Evolutionary conservation across 2,888 invertebrate species (phyloP).

Genomic region (Campopleginae sp.): DNA sequence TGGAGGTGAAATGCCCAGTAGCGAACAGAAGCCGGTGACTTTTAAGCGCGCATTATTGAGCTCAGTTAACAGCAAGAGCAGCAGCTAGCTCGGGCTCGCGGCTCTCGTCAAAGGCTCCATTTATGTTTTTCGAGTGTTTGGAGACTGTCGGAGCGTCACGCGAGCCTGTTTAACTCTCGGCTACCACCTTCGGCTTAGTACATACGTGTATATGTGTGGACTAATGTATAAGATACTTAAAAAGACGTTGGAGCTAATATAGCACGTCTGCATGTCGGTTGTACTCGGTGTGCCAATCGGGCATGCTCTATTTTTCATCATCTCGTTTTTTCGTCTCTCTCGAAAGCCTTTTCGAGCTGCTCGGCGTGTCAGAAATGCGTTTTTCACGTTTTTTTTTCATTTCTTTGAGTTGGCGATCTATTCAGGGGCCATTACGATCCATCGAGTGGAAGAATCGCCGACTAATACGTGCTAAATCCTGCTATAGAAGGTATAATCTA

Average conservation of each 20-base stretch:
- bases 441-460: conserved; percentile 43
- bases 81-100: conserved; percentile 63
- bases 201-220: conserved; percentile 3
- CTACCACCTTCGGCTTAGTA: conserved; percentile 45
- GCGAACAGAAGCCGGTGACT: conserved; percentile 63
- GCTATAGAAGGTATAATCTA: conserved; percentile 37
- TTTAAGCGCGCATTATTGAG: conserved; percentile 64
- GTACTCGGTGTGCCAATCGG: conserved; percentile 45
- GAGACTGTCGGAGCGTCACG: conserved; percentile 74
- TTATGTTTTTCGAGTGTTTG: conserved; percentile 73
- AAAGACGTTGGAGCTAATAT: conserved; percentile 32
- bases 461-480: conserved; percentile 38
- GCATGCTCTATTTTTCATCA: conserved; percentile 37
- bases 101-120: conserved; percentile 74
- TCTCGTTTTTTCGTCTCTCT: conserved; percentile 17
- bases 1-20: conserved; percentile 45
- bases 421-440: conserved; percentile 7
- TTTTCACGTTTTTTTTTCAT: neutral
- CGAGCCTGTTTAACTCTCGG: conserved; percentile 76
- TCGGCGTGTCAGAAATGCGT: conserved; percentile 29
- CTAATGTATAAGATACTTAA: conserved; percentile 18
- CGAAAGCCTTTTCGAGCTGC: conserved; percentile 19
- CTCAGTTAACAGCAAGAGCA: conserved; percentile 54
- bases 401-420: neutral
- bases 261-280: conserved; percentile 55